Percentiles rank a stretch among this genome's conserved stretches.
Conservation (phyloP, 2,797 vertebrate genomes). For the Muscicapa striata region DNA sequence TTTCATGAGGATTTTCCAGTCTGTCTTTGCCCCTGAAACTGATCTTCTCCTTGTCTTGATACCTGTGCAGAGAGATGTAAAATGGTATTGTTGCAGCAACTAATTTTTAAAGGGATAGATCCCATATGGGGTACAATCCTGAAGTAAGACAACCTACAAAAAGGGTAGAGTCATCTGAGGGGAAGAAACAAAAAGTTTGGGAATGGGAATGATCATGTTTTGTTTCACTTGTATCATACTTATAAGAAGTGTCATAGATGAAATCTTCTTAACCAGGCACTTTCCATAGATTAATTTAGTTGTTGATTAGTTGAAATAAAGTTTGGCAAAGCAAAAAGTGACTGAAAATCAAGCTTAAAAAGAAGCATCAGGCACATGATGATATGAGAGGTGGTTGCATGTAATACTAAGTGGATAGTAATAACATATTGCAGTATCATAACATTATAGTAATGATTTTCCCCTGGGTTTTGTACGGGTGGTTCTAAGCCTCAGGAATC, state of each 20-base stretch:
- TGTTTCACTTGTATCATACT: neutral
- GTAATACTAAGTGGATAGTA: neutral
- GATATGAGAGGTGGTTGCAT: neutral
- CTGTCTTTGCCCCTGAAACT: neutral
- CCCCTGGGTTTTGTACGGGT: neutral
- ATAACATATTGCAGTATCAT: neutral
- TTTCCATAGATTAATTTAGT: neutral
- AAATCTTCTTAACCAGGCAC: neutral
- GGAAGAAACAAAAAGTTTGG: neutral
- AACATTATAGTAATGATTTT: neutral
- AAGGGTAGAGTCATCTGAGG: neutral
- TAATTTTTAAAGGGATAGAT: neutral
- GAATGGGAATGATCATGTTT: neutral
- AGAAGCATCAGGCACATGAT: neutral
- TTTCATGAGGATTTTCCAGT: neutral
- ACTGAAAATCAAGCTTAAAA: neutral
- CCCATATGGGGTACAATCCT: neutral
- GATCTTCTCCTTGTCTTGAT: neutral
- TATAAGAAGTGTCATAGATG: neutral
- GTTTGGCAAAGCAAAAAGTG: neutral
- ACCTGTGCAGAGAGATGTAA: neutral
- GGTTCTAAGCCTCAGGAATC: neutral
- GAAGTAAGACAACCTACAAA: neutral
- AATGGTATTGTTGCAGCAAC: neutral
- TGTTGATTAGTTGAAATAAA: neutral